Base-by-base conservation (phyloP, 1,140 invertebrate genomes). In the Sitophilus oryzae region DNA sequence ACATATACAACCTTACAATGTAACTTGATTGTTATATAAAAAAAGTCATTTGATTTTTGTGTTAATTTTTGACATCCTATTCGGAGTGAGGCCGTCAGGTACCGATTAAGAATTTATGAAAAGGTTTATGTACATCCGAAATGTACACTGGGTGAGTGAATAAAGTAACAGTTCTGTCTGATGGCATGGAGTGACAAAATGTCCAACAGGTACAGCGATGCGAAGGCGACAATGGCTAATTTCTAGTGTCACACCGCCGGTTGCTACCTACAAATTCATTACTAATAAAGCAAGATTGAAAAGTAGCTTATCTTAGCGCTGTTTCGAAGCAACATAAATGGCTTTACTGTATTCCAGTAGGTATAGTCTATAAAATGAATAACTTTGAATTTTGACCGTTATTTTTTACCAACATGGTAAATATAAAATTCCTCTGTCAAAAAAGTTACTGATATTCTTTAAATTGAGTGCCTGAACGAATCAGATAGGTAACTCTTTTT, bases 141-240 rank as follows among this genome's bases (percentile, higher is more conserved):
- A 56, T 52, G 58, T 62, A 56, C 57, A 58, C 50, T 51, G 54
- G 20, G 44, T 30, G 30, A 23, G 50, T 48, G 35, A 43, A 40
- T 60, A 18, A 42, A 21, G 22, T 49, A 49, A 51, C 34, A 40
- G 57, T 60, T 48, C 54, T 60, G 46, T 62, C 56, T 53, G 56
- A 50, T 59, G 63, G 64, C 44, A 14, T 44, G 52, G 22, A 35
- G 21, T 15, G 19, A 21, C 18, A 14, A 22, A 11, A 15, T 16
- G 60, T 59, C 52, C 46, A 55, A 66, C 67, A 68, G 68, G 65
- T 70, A 69, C 68, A 63, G 61, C 59, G 63, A 67, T 64, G 66
- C 67, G 63, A 69, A 66, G 67, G 67, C 68, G 68, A 70, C 67
- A 68, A 68, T 68, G 68, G 66, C 63, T 70, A 69, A 50, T 61